These are phyloP conservation scores for Heliconius charithonia DNA, from an alignment of 2,888 invertebrate species.

Conservation along the genomic window DNA sequence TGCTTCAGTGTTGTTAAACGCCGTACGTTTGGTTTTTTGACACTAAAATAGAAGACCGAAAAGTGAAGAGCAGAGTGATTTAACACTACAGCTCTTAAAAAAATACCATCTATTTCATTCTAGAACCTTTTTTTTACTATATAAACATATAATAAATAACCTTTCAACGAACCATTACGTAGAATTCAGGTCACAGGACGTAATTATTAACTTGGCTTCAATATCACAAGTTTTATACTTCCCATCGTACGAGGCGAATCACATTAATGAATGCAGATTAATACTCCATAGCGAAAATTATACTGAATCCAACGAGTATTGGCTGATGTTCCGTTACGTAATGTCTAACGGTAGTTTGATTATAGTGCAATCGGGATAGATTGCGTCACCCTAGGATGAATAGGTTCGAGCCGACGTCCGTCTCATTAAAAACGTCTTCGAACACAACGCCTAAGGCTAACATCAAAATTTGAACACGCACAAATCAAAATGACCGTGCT, in stretches of 20 bases:
- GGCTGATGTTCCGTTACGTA: slow-evolving; percentile 29
- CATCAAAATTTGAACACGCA: slow-evolving; percentile 60
- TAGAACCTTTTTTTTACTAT: neutral
- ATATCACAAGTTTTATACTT: slow-evolving; percentile 27
- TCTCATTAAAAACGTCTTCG: slow-evolving; percentile 28
- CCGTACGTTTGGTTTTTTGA: neutral
- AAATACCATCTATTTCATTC: neutral
- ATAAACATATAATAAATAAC: slow-evolving; percentile 23
- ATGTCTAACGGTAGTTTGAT: slow-evolving; percentile 27
- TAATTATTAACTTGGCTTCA: slow-evolving; percentile 28
- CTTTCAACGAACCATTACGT: slow-evolving; percentile 28
- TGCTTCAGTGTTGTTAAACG: too few species aligned
- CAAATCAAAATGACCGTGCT: slow-evolving; percentile 69
- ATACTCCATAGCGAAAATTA: slow-evolving; percentile 47
- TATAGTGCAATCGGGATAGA: slow-evolving; percentile 18
- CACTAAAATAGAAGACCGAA: neutral
- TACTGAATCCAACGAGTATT: slow-evolving; percentile 39
- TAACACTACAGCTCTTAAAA: neutral
- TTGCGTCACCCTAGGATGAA: slow-evolving; percentile 23
- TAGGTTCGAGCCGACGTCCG: neutral
- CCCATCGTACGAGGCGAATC: slow-evolving; percentile 33
- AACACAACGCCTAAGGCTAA: slow-evolving; percentile 47
- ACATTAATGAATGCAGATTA: slow-evolving; percentile 45
- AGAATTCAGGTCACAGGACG: slow-evolving; percentile 44
- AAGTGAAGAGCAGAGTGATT: neutral